phyloP scores from a whole-genome alignment of 2,797 vertebrate species.

The Pangasius mekongensis region DNA sequence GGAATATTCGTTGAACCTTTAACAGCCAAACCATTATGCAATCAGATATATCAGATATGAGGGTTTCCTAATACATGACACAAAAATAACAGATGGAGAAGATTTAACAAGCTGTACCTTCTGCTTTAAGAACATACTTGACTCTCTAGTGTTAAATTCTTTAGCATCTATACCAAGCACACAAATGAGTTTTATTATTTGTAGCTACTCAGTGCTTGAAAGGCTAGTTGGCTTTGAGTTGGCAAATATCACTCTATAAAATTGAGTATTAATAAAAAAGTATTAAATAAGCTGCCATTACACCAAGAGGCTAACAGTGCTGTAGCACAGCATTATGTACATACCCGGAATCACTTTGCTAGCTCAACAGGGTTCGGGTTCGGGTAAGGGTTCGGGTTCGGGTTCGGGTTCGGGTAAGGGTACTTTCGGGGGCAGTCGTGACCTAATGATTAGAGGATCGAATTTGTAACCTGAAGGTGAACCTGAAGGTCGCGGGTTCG shows the following conservation, averaged over 20 bases:
- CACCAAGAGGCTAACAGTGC: neutral
- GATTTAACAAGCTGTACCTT: neutral
- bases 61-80: neutral
- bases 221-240: neutral
- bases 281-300: neutral
- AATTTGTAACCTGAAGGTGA: too few relatives aligned
- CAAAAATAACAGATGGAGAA: neutral
- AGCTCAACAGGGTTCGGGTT: neutral
- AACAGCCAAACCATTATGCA: neutral
- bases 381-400: too few relatives aligned
- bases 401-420: too few relatives aligned
- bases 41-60: conserved; percentile 9
- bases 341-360: neutral
- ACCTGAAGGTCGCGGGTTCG: too few relatives aligned
- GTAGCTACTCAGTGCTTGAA: neutral
- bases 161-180: neutral
- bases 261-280: neutral
- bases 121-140: neutral
- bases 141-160: neutral
- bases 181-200: neutral
- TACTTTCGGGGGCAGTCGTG: too few relatives aligned
- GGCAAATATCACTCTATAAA: neutral
- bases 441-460: too few relatives aligned
- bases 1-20: neutral
- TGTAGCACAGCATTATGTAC: neutral